Base-by-base conservation (phyloP, 2,888 invertebrate species). In the Aricia artaxerxes region DNA sequence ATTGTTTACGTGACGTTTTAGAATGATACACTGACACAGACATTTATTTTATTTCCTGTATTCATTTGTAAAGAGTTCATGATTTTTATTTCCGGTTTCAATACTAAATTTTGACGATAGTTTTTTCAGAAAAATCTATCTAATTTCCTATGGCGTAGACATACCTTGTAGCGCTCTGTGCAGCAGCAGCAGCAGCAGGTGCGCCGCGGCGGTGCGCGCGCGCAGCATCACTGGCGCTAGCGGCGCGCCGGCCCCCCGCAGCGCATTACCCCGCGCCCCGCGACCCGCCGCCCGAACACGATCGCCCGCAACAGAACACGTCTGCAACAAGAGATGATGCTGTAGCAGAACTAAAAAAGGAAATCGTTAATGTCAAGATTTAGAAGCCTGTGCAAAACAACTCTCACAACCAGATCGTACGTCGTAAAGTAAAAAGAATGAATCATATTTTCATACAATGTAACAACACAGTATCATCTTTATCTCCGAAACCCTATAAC, bases 161-260 rank as follows among this genome's bases (percentile, higher is more conserved):
- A 86, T 77, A 92, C 92, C 91, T 81, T 88, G 89, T 77, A 88
- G 89, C 78, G 90, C 84, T 76, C 91, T 86, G 82, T 90, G 89
- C 83, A 91, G 89, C 83, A 57, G 57, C 57, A 93, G 89, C 87
- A 92, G 87, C 84, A 89, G 90, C 84, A 90, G 87, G 82, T 85
- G 88, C 85, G 87, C 87, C 85, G 88, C 87, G 82, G 86, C 87
- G 85, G 85, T 83, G 84, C 88, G 88, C 84, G 85, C 88, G 87
- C 90, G 89, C 88, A 85, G 84, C 88, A 90, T 91, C 84, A 85
- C 90, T 87, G 83, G 83, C 84, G 85, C 90, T 90, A 90, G 88
- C 89, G 89, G 88, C 88, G 86, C 87, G 84, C 88, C 82, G 86
- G 86, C 87, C 86, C 84, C 80, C 82, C 84, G 77, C 85, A 77